Percentiles rank a stretch among this genome's conserved stretches.
Conservation (phyloP, 2,888 invertebrate species). For the Epinotia ramella region DNA sequence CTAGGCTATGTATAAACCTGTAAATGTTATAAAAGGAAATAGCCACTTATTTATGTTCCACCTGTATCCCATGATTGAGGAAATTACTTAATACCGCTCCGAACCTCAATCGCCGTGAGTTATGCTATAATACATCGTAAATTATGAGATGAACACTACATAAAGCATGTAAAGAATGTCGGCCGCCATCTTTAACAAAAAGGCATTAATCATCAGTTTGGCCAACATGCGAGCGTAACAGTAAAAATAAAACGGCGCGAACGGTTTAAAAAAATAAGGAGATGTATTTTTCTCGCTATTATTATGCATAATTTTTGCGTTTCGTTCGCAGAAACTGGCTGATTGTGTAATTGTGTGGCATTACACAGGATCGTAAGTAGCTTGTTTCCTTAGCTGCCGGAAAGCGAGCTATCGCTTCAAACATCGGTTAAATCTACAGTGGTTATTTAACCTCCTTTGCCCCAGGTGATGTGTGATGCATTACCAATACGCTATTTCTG, state of each 20-base stretch:
- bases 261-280: constrained; percentile 3
- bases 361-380: constrained; percentile 36
- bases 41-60: constrained; percentile 29
- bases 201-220: constrained; percentile 34
- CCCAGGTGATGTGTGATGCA: constrained; percentile 39
- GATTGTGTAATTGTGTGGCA: constrained; percentile 41
- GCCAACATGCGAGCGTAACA: constrained; percentile 36
- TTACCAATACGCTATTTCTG: constrained; percentile 31
- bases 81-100: constrained; percentile 34
- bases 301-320: constrained; percentile 11
- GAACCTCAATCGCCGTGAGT: neutral
- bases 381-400: constrained; percentile 44
- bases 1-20: neutral
- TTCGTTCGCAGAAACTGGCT: constrained; percentile 23
- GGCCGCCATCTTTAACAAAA: constrained; percentile 23
- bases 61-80: constrained; percentile 27
- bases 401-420: constrained; percentile 37
- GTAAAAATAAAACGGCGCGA: constrained; percentile 26
- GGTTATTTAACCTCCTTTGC: constrained; percentile 45
- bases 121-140: constrained; percentile 22
- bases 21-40: constrained; percentile 31
- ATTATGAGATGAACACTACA: constrained; percentile 25
- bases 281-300: constrained; percentile 21
- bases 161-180: constrained; percentile 27
- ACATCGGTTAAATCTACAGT: constrained; percentile 41